Percentiles rank a stretch among this genome's conserved stretches.
phyloP scores from a whole-genome alignment of 2,888 invertebrate genomes.

The Heliconius ismenius region DNA sequence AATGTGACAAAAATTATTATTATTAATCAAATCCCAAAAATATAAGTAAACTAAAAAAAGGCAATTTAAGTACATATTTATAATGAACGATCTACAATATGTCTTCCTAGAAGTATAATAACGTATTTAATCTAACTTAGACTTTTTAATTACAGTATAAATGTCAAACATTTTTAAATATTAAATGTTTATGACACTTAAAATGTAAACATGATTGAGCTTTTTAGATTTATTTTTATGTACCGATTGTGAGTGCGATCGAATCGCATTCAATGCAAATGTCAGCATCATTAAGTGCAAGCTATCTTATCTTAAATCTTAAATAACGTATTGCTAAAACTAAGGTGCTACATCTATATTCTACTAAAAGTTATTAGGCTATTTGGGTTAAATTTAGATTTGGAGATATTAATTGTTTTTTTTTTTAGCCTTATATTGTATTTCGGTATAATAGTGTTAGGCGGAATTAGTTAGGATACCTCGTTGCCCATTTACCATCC shows the following conservation, averaged over 20 bases:
- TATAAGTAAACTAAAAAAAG: too few relatives aligned
- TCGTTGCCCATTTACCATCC: neutral
- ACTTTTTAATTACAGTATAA: neutral
- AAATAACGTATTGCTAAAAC: slow-evolving; percentile 31
- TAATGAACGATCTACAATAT: neutral
- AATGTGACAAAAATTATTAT: too few relatives aligned
- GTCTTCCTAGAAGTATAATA: neutral
- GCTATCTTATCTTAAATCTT: slow-evolving; percentile 39
- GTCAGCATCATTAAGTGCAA: slow-evolving; percentile 39
- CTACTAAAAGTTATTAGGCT: neutral
- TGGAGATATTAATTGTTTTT: neutral
- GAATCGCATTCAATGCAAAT: slow-evolving; percentile 37
- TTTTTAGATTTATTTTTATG: slow-evolving; percentile 20
- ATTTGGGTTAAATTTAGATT: neutral
- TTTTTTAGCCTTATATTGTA: neutral
- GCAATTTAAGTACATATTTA: too few relatives aligned
- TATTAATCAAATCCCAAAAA: too few relatives aligned
- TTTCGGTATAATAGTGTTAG: too few relatives aligned
- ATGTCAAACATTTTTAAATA: slow-evolving; percentile 21
- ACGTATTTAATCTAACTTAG: neutral
- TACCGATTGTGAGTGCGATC: slow-evolving; percentile 28
- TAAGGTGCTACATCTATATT: slow-evolving; percentile 27
- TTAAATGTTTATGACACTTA: slow-evolving; percentile 3
- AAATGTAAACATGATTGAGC: slow-evolving; percentile 14
- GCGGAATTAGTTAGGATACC: neutral